Evolutionary conservation across 2,888 invertebrate genomes (phyloP).

Genomic region (Mamestra brassicae): DNA sequence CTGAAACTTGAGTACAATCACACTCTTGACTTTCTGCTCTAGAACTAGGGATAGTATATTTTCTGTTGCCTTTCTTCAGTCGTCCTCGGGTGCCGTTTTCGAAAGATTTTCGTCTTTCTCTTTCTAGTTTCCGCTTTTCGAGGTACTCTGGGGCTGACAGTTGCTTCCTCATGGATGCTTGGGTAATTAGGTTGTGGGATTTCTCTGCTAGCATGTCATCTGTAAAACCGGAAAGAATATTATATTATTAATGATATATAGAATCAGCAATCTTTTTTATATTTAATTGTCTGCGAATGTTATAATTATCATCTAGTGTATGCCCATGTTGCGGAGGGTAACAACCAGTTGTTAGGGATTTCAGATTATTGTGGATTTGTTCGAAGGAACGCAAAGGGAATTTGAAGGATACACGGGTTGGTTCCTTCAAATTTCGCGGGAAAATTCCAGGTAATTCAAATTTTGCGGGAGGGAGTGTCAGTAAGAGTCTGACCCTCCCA

Average conservation of each 20-base stretch:
- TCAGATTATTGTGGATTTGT: no score
- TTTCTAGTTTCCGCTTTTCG: conserved; percentile 95
- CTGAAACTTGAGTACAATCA: conserved; percentile 83
- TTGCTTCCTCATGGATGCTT: conserved; percentile 93
- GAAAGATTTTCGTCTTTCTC: conserved; percentile 92
- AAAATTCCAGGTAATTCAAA: no score
- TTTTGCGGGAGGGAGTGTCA: no score
- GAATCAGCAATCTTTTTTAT: no score
- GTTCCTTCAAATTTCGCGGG: no score
- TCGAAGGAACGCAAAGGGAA: no score
- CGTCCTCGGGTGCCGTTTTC: conserved; percentile 91
- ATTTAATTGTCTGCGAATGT: no score
- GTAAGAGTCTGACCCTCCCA: no score
- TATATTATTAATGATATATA: background rate
- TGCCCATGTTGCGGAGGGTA: no score
- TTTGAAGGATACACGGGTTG: no score
- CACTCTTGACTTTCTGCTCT: conserved; percentile 80
- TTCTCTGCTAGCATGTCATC: conserved; percentile 92
- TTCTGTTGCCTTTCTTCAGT: conserved; percentile 91
- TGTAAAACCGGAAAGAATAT: conserved; percentile 73
- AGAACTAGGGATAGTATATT: conserved; percentile 78
- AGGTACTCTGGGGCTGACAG: conserved; percentile 97
- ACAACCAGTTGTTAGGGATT: no score
- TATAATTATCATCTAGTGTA: no score
- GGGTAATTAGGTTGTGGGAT: conserved; percentile 88